Base-by-base conservation (phyloP, 2,888 invertebrate genomes). In the Apamea epomidion region DNA sequence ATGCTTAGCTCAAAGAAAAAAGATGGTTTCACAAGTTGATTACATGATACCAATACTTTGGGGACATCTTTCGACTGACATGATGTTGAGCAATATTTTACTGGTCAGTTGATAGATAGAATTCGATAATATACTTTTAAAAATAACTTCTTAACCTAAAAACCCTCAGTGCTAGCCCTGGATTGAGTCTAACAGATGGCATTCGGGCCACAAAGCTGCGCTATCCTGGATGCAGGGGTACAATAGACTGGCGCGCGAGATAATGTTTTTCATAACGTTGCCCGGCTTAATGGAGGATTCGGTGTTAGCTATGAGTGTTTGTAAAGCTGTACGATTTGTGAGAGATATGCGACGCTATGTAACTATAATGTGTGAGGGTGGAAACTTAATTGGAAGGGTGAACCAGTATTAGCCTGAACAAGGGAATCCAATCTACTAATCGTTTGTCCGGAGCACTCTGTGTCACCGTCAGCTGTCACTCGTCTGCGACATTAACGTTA, bases 231-330 rank as follows among this genome's bases (percentile, higher is more conserved):
- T 88, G 88, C 90, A 87, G 86, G 85, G 85, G 91, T 89, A 93
- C 93, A 94, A 94, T 92, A 84, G 90, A 80, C 84, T 65, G 79
- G 83, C 78, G 82, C 76, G 74, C 73, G 84, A 91, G 94, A 93
- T 93, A 93, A 93, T 93, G 92, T 93, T 94, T 93, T 92, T 93
- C 93, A 93, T 93, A 92, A 91, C 92, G 90, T 90, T 90, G 89
- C 91, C 86, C 84, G 75, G 88, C 82, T 87, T 86, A 87, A 90
- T 88, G 86, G 84, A 87, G 86, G 86, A 89, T 88, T 78, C 75
- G 51, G 12, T 68, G 45, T 83, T 60, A 86, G 86, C 76, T 76
- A 78, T 58, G 74, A 48, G 67, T 76, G 70, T 68, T 42, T 45
- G 2, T 51, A 78, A 85, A 82, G 85, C 85, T 85, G 81, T 65